Evolutionary conservation across 2,797 vertebrate species (phyloP).

Genomic region (Mus minutoides): DNA sequence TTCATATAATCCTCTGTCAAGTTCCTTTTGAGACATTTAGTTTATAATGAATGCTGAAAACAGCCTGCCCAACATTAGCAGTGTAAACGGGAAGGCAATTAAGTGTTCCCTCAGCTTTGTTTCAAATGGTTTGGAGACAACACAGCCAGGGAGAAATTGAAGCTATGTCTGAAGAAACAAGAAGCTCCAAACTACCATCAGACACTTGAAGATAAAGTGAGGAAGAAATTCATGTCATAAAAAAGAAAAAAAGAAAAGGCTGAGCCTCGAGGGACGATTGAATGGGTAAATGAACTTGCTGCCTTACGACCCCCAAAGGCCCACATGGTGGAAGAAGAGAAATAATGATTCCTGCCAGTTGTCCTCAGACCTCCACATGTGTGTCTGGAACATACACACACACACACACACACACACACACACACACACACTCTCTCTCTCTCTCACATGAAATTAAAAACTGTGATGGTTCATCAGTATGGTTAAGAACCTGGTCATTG

Average conservation of each 20-base stretch:
- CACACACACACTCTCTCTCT: background rate
- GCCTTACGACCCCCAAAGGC: background rate
- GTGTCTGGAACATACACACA: background rate
- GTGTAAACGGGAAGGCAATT: slow-evolving; percentile 45
- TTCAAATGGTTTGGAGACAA: slow-evolving; percentile 58
- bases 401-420: background rate
- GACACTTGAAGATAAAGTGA: slow-evolving; percentile 35
- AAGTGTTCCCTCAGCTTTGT: slow-evolving; percentile 64
- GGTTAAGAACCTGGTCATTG: background rate
- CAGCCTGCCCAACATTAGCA: slow-evolving; percentile 3
- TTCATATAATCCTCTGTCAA: slow-evolving; percentile 49
- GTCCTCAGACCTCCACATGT: background rate
- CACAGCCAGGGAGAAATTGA: slow-evolving; percentile 23
- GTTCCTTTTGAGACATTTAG: slow-evolving; percentile 8
- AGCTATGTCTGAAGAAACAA: slow-evolving; percentile 34
- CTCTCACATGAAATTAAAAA: background rate
- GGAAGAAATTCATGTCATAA: background rate
- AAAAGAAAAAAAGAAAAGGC: background rate
- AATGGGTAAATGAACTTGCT: background rate
- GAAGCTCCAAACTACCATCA: slow-evolving; percentile 38
- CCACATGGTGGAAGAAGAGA: background rate
- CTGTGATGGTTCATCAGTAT: slow-evolving; percentile 9
- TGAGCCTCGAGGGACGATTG: background rate
- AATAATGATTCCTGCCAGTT: background rate
- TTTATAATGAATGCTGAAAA: slow-evolving; percentile 58